These are phyloP conservation scores for Phaedon cochleariae DNA, from an alignment of 2,888 invertebrate species.

Conservation along the genomic window DNA sequence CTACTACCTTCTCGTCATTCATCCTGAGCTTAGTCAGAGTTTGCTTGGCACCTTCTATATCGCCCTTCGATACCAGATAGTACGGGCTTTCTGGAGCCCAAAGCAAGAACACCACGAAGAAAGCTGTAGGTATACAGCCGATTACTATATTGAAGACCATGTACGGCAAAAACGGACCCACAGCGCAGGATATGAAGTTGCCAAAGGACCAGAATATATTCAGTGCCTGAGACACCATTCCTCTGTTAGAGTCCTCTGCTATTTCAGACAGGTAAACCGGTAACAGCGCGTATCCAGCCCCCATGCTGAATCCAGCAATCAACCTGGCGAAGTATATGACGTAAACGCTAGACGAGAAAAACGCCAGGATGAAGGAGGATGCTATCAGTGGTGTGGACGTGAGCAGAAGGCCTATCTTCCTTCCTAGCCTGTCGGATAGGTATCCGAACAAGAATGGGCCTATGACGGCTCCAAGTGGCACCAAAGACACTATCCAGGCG, in stretches of 20 bases:
- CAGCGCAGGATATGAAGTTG: constrained; percentile 71
- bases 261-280: constrained; percentile 90
- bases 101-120: constrained; percentile 74
- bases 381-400: constrained; percentile 41
- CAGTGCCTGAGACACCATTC: constrained; percentile 72
- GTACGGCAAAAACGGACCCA: constrained; percentile 77
- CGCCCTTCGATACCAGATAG: constrained; percentile 69
- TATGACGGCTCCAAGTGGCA: constrained; percentile 62
- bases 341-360: constrained; percentile 37
- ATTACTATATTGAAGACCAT: constrained; percentile 65
- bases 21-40: constrained; percentile 75
- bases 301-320: constrained; percentile 71
- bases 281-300: constrained; percentile 75
- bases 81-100: constrained; percentile 74
- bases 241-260: constrained; percentile 77
- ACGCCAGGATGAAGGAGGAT: constrained; percentile 42
- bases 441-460: constrained; percentile 76
- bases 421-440: constrained; percentile 70
- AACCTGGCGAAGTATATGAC: constrained; percentile 59
- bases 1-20: constrained; percentile 69
- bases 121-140: constrained; percentile 59
- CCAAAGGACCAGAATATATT: constrained; percentile 76
- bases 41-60: constrained; percentile 68
- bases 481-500: constrained; percentile 65
- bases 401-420: constrained; percentile 73